A percentile compares a stretch with the other conserved stretches of the same genome.
Conservation (phyloP, 2,113 vertebrate species). For the Rhagologus leucostigma region DNA sequence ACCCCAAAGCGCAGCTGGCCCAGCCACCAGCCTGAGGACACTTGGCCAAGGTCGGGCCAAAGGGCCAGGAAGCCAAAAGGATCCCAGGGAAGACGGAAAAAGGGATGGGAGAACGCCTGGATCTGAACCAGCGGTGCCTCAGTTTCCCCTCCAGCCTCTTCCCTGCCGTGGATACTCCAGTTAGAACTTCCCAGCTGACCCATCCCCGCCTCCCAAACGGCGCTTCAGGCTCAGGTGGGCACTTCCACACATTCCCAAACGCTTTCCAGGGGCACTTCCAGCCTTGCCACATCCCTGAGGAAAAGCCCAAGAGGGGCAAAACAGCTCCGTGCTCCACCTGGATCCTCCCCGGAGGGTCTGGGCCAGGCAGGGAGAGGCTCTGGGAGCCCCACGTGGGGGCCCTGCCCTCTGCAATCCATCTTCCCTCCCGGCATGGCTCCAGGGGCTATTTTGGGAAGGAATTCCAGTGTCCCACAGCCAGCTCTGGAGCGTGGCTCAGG, state of each 20-base stretch:
- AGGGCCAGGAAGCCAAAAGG: neutral
- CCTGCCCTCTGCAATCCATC: slow-evolving; percentile 55
- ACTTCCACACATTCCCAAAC: neutral
- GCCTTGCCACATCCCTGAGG: rapidly evolving
- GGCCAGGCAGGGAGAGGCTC: neutral
- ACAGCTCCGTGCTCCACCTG: rapidly evolving
- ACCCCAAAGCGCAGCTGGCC: neutral
- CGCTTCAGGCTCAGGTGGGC: neutral
- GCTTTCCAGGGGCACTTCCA: neutral
- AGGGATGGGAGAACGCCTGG: neutral
- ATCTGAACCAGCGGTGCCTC: neutral
- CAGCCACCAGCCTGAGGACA: neutral
- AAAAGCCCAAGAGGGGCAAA: neutral
- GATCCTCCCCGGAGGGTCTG: neutral
- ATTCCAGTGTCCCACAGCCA: slow-evolving; percentile 19
- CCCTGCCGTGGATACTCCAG: neutral
- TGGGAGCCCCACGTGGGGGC: neutral
- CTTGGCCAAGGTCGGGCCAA: neutral
- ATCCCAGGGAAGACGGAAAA: neutral
- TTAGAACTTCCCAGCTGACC: neutral
- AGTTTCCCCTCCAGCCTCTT: neutral
- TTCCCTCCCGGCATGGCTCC: neutral
- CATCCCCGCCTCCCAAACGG: neutral
- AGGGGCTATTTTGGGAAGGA: slow-evolving; percentile 57
- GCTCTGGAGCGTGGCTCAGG: slow-evolving; percentile 55